Percentiles rank a stretch among this genome's conserved stretches.
Evolutionary conservation across 2,888 invertebrate species (phyloP).

Genomic region (Ennomos quercinarius): DNA sequence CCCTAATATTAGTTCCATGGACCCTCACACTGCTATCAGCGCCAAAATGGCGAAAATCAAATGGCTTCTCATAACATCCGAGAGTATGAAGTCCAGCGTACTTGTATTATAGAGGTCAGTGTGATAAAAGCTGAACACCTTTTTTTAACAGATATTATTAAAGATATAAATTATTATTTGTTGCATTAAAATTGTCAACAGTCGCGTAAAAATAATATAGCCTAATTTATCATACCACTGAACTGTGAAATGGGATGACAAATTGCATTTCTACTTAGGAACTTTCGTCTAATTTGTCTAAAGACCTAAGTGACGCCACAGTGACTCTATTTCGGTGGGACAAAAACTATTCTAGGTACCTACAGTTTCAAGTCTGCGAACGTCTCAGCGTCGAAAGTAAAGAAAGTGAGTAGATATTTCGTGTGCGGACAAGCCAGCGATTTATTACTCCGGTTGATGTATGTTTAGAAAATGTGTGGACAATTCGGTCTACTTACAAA

Average conservation of each 20-base stretch:
- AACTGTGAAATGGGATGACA: slow-evolving; percentile 19
- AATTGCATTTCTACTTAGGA: slow-evolving; percentile 1
- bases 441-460: slow-evolving; percentile 7
- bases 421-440: slow-evolving; percentile 5
- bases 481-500: not conserved
- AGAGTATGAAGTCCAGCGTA: no score
- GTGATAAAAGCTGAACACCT: no score
- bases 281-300: slow-evolving; percentile 18
- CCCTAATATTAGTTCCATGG: no score
- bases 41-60: no score
- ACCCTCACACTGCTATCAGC: no score
- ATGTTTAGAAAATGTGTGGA: slow-evolving; percentile 7
- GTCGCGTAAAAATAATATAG: not conserved
- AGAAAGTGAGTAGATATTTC: slow-evolving; percentile 21
- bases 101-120: no score
- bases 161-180: no score
- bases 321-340: not conserved
- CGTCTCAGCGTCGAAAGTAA: slow-evolving; percentile 25
- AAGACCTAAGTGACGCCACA: slow-evolving; percentile 11
- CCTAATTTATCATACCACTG: slow-evolving; percentile 5
- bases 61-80: no score
- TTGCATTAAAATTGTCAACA: no score
- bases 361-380: slow-evolving; percentile 4
- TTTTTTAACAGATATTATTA: no score
- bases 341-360: slow-evolving; percentile 20